Percentiles rank a stretch among this genome's conserved stretches.
These are phyloP conservation scores for Chalcosyrphus nemorum DNA, from an alignment of 2,888 invertebrate genomes.

Conservation along the genomic window DNA sequence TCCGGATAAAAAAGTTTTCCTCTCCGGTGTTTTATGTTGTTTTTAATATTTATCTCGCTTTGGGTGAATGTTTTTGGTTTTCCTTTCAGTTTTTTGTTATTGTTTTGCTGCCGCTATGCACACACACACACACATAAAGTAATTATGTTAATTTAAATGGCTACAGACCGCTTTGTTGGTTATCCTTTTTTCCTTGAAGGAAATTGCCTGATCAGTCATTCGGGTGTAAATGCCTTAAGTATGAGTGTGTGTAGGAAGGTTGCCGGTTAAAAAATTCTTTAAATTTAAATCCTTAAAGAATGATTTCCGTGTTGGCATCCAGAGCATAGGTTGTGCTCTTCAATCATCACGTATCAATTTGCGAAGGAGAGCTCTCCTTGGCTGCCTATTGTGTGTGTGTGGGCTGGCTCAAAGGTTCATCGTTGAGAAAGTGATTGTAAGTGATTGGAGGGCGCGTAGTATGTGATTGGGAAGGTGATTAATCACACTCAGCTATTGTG, in stretches of 20 bases:
- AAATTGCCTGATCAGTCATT: slow-evolving; percentile 45
- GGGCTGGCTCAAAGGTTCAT: neutral
- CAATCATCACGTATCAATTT: slow-evolving; percentile 49
- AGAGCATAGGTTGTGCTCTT: neutral
- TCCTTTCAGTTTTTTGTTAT: neutral
- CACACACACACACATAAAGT: slow-evolving; percentile 22
- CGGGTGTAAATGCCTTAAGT: slow-evolving; percentile 16
- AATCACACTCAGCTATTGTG: slow-evolving; percentile 11
- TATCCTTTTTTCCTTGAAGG: slow-evolving; percentile 15
- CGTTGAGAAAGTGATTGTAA: slow-evolving; percentile 22
- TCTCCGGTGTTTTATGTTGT: slow-evolving; percentile 14
- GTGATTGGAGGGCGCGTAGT: slow-evolving; percentile 3
- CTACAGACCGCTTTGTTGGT: slow-evolving; percentile 19
- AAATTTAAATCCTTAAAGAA: slow-evolving; percentile 42
- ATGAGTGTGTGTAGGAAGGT: no score
- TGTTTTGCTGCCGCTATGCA: neutral
- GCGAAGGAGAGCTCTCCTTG: neutral
- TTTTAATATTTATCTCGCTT: slow-evolving; percentile 42
- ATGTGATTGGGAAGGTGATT: slow-evolving; percentile 14
- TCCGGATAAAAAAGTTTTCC: neutral
- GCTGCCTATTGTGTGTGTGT: slow-evolving; percentile 30
- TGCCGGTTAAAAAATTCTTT: neutral
- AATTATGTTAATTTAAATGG: slow-evolving; percentile 49
- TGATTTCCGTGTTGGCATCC: neutral
- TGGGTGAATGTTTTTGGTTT: neutral